phyloP scores from a whole-genome alignment of 2,113 vertebrate genomes.

The Phaetusa simplex region DNA sequence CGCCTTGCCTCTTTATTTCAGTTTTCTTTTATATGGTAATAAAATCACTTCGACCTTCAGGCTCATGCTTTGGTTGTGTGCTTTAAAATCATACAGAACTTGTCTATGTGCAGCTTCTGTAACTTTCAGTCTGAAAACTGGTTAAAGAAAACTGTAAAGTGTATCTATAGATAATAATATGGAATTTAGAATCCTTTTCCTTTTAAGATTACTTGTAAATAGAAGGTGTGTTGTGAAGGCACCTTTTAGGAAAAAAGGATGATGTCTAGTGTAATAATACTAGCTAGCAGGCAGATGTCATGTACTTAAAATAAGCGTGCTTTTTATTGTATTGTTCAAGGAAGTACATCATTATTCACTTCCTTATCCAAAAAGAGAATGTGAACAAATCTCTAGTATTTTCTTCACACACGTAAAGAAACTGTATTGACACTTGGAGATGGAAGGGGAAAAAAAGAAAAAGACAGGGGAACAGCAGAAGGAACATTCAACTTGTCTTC shows the following conservation, averaged over 20 bases:
- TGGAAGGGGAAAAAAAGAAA: neutral
- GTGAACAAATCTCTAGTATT: neutral
- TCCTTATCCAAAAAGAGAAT: neutral
- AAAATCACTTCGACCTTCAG: neutral
- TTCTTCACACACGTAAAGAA: neutral
- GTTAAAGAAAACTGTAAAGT: neutral
- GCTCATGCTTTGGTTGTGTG: neutral
- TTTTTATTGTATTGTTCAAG: neutral
- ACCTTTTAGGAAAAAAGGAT: neutral
- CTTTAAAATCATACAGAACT: neutral
- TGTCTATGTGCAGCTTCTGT: neutral
- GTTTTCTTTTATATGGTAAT: neutral
- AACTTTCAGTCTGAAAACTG: neutral
- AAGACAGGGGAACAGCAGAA: neutral
- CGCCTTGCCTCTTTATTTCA: neutral
- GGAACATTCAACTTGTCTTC: neutral
- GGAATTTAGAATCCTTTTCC: neutral
- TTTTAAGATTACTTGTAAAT: neutral
- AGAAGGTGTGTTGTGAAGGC: neutral
- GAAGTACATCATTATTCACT: neutral
- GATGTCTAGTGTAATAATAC: neutral
- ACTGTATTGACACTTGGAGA: neutral
- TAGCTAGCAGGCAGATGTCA: neutral
- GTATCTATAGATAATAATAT: neutral
- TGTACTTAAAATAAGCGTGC: neutral